Evolutionary conservation across 2,888 invertebrate species (phyloP), one percentile per base, ranked within the genome.

Genomic region (Chymomyza amoena): DNA sequence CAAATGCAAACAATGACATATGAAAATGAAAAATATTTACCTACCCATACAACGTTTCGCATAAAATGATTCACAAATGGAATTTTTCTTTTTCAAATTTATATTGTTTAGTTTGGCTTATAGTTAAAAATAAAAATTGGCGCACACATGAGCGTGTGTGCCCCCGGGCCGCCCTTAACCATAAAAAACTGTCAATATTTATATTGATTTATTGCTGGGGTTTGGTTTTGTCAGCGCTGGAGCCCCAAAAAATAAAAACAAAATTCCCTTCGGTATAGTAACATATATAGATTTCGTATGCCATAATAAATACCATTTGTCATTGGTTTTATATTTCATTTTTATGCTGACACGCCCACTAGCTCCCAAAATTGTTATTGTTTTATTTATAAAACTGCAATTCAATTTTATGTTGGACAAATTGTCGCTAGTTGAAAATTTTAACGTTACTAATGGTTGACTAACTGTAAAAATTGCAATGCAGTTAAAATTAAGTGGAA

Each of bases 131-230:
- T 32, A 45, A 13, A 45, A 13, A 45, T 45, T 56, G 64, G 66
- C 64, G 39, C 66, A 51, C 18, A 61, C 59, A 59, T 18, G 52
- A 54, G 16, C 52, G 7, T 66, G 70, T 64, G n/a, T n/a, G n/a
- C n/a, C n/a, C 69, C 18, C 18, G 2, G 15, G 39, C 32, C 32
- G 18, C 50, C 61, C 18, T 68, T 60, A 73, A 66, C 76, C 69
- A 66, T 69, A 69, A 75, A 85, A 77, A 87, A 76, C 79, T 85
- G 83, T 78, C 88, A 78, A 87, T 76, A 80, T 78, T 78, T 84
- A 67, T 81, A 83, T 83, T 83, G 82, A 83, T 83, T 87, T 79
- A 86, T 81, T 52, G 61, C 68, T 36, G 15, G 66, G 60, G 64
- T 51, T 59, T 63, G 54, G 61, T 64, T 60, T 45, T 70, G 69